Conservation (phyloP, 1,140 invertebrate species). For the Antheraea mylitta region DNA sequence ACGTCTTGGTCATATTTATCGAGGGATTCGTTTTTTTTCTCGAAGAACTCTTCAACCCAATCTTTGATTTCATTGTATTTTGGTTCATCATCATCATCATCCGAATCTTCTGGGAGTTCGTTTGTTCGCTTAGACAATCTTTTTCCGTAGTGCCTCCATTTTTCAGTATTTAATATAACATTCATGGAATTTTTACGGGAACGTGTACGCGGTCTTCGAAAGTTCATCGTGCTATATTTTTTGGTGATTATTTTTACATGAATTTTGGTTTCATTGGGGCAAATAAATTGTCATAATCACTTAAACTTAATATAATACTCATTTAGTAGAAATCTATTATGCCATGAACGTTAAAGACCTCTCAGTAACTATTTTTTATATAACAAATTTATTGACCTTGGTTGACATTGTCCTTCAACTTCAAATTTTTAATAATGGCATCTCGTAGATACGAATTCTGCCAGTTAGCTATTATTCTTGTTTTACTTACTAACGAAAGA, state of each 20-base stretch:
- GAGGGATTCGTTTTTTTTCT: conserved; percentile 38
- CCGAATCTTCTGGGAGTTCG: conserved; percentile 31
- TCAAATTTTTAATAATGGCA: too few relatives aligned
- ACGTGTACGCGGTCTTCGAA: conserved; percentile 42
- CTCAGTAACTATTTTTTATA: too few relatives aligned
- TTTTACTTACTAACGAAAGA: too few relatives aligned
- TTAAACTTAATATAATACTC: conserved; percentile 32
- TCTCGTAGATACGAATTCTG: too few relatives aligned
- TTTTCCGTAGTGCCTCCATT: conserved; percentile 46
- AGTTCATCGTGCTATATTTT: conserved; percentile 49
- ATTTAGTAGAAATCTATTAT: conserved; percentile 35
- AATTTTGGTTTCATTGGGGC: conserved; percentile 41
- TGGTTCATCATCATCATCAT: conserved; percentile 41
- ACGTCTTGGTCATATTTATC: conserved; percentile 56
- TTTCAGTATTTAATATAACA: conserved; percentile 45
- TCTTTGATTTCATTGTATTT: conserved; percentile 48
- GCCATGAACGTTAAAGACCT: conserved; percentile 17
- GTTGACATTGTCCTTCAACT: too few relatives aligned
- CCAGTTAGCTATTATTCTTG: too few relatives aligned
- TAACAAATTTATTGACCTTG: too few relatives aligned
- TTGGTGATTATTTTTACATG: conserved; percentile 22
- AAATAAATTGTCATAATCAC: conserved; percentile 25
- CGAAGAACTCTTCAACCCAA: conserved; percentile 58
- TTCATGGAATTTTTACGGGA: conserved; percentile 50
- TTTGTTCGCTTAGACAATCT: conserved; percentile 38